Evolutionary conservation across 2,113 vertebrate genomes (phyloP).

Genomic region (human (Homo sapiens)): GRCh38 chr13:55417501-55418000

Average conservation of each 20-base stretch:
- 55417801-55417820: no score
- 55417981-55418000: neutral
- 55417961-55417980: constrained; percentile 24
- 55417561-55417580: neutral
- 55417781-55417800: neutral
- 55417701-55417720: neutral
- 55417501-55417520: constrained; percentile 11
- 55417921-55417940: constrained; percentile 62
- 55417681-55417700: neutral
- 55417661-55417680: neutral
- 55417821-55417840: no score
- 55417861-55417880: no score
- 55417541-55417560: neutral
- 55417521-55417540: neutral
- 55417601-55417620: neutral
- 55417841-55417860: no score
- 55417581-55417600: neutral
- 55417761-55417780: neutral
- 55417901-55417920: neutral
- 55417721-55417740: neutral
- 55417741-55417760: constrained; percentile 58
- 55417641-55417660: neutral
- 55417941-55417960: constrained; percentile 69
- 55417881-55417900: no score
- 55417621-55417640: neutral